Evolutionary conservation across 2,888 invertebrate species (phyloP), one percentile per base, ranked within the genome.

Genomic region (Thysanoteuthis rhombus): DNA sequence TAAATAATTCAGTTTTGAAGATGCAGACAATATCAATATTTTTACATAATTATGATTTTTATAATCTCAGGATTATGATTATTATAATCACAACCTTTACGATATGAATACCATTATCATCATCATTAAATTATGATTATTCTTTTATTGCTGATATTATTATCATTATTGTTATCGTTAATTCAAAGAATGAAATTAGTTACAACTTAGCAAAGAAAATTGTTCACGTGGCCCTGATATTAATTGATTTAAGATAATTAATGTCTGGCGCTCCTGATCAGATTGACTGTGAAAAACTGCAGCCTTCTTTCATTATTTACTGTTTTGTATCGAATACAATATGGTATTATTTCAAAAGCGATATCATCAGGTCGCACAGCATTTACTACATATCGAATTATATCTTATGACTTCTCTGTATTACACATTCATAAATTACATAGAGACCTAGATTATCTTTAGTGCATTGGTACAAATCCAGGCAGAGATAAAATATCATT

Each of bases 161-260:
- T 12, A n/a, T 75, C n/a, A n/a, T 75, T 36, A 52, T n/a, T 75
- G 16, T 25, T 75, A 75, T n/a, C 1, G 36, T 75, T 4, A 75
- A 75, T 36, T n/a, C n/a, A 75, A 75, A n/a, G 75, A 75, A 75
- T n/a, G 16, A 75, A 75, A 12, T n/a, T 75, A 16, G 12, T n/a
- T 75, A 36, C n/a, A n/a, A n/a, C 75, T n/a, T n/a, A n/a, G n/a
- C n/a, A n/a, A n/a, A 75, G 75, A 75, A 75, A 75, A 75, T n/a
- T 75, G n/a, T 75, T 75, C n/a, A 75, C 75, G n/a, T 75, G n/a
- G n/a, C 12, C n/a, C 32, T 75, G 75, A 19, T 75, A 75, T 75
- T 75, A 75, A n/a, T 75, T 75, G n/a, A 75, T 75, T 75, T 75
- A 75, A 75, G 75, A 75, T 75, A 75, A 75, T 75, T 75, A n/a